A percentile compares a stretch with the other conserved stretches of the same genome.
Conservation (phyloP, 2,113 vertebrate genomes). For the Sardina pilchardus region DNA sequence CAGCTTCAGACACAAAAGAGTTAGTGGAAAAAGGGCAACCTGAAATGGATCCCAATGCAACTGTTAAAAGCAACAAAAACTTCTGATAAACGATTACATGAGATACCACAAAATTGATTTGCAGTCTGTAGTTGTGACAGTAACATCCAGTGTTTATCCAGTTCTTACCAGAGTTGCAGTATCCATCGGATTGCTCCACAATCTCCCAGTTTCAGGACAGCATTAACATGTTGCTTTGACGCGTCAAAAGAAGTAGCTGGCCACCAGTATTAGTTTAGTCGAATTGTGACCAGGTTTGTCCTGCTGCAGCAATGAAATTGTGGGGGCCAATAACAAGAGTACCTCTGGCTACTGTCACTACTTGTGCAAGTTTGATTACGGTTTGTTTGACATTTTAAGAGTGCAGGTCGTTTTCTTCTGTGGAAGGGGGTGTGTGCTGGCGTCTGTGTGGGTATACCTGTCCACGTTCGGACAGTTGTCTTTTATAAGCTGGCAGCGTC, state of each 20-base stretch:
- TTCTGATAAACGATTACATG: neutral
- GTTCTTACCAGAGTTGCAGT: conserved; percentile 28
- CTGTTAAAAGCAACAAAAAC: neutral
- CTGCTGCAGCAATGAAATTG: neutral
- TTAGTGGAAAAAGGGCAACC: neutral
- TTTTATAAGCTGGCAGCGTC: conserved; percentile 66
- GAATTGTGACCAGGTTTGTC: neutral
- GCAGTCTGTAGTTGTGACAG: neutral
- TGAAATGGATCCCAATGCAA: neutral
- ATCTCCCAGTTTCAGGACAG: neutral
- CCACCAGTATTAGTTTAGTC: conserved; percentile 32
- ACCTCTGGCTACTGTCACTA: neutral
- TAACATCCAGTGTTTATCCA: neutral
- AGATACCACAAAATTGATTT: neutral
- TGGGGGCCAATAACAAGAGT: neutral
- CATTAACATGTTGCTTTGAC: neutral
- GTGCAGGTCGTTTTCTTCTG: conserved; percentile 16
- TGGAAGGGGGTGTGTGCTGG: conserved; percentile 36
- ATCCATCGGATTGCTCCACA: conserved; percentile 42
- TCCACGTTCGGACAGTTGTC: conserved; percentile 31
- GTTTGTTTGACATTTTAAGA: conserved; percentile 16
- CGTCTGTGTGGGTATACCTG: conserved; percentile 24
- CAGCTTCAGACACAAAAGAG: neutral
- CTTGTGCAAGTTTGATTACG: neutral
- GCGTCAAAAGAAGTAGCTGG: neutral